phyloP scores from a whole-genome alignment of 2,797 vertebrate species.

The Enteromius unitaeniatus region DNA sequence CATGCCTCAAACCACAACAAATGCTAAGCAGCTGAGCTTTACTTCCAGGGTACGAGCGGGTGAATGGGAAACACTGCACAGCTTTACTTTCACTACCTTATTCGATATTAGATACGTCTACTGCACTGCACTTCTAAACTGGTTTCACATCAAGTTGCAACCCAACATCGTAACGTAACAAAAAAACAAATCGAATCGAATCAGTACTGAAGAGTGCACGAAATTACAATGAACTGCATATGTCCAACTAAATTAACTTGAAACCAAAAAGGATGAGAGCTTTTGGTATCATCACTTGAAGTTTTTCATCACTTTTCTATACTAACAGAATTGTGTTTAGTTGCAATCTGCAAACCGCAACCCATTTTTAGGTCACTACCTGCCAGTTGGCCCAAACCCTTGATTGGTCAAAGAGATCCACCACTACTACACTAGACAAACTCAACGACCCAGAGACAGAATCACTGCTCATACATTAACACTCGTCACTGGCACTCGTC shows the following conservation, averaged over 20 bases:
- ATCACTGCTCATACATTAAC: constrained; percentile 4
- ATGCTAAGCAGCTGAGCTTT: constrained; percentile 18
- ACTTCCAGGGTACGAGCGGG: constrained; percentile 20
- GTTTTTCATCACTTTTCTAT: background rate
- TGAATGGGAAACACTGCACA: constrained; percentile 22
- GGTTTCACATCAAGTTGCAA: background rate
- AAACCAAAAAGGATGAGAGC: background rate
- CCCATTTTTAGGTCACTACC: background rate
- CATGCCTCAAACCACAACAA: constrained; percentile 38
- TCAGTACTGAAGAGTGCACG: background rate
- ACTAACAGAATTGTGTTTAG: background rate
- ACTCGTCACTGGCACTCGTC: constrained; percentile 12
- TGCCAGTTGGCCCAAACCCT: background rate
- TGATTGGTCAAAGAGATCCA: background rate
- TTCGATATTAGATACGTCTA: background rate
- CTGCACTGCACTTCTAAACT: background rate
- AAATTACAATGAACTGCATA: background rate
- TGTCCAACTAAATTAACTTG: background rate
- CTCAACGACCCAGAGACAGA: constrained; percentile 12
- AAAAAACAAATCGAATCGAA: background rate
- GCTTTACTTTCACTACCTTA: constrained; percentile 17
- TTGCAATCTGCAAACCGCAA: background rate
- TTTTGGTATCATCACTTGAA: background rate
- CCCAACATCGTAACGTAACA: background rate
- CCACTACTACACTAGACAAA: constrained; percentile 10